Evolutionary conservation across 92 coral and sea anemone genomes (phyloP).

Genomic region (Chrysogorgia sp.): DNA sequence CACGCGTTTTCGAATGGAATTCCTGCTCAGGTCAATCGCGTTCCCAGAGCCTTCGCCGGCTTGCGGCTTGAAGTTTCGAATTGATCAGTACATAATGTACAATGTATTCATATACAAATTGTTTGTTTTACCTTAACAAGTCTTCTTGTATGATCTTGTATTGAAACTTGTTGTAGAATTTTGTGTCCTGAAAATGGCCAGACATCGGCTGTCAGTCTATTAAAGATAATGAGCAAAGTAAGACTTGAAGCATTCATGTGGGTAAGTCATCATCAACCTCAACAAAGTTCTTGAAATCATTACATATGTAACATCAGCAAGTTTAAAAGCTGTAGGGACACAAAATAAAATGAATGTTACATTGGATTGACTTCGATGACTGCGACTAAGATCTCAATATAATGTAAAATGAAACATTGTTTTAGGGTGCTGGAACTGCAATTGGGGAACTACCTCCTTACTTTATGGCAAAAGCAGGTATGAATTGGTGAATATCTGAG

Average conservation of each 20-base stretch:
- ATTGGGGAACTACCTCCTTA: constrained; percentile 98
- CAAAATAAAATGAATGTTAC: too few relatives aligned
- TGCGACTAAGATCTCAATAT: too few relatives aligned
- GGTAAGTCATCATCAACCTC: constrained; percentile 63
- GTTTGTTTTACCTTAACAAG: not conserved
- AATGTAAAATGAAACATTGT: too few relatives aligned
- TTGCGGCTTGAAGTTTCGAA: too few relatives aligned
- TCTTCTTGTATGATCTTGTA: not conserved
- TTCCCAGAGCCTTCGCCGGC: too few relatives aligned
- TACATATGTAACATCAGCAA: not conserved
- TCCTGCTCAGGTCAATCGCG: too few relatives aligned
- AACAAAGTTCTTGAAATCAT: too few relatives aligned
- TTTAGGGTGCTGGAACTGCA: constrained; percentile 98
- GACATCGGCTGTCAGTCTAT: constrained; percentile 74
- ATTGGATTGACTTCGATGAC: too few relatives aligned
- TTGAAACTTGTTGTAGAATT: constrained; percentile 60
- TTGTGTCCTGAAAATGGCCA: constrained; percentile 76
- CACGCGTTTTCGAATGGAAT: too few relatives aligned
- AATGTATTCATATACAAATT: not conserved
- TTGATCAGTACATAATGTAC: not conserved
- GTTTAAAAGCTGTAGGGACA: too few relatives aligned
- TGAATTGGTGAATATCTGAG: not conserved
- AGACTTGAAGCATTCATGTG: constrained; percentile 98
- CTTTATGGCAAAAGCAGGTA: constrained; percentile 99
- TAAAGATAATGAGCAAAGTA: constrained; percentile 96